Conservation (phyloP, 2,797 vertebrate genomes). For the Echiichthys vipera region DNA sequence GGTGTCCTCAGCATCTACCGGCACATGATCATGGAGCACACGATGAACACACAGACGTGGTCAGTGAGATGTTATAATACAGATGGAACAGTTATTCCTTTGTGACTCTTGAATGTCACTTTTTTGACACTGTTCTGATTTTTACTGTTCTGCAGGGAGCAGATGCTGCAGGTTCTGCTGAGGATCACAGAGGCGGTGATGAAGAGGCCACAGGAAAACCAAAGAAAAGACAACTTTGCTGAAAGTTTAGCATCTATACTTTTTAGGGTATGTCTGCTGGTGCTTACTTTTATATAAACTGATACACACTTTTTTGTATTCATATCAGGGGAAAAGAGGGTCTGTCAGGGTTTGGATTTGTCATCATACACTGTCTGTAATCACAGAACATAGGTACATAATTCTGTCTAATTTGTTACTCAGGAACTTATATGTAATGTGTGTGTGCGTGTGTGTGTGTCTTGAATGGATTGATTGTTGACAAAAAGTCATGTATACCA, state of each 20-base stretch:
- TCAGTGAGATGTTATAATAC: slow-evolving; percentile 71
- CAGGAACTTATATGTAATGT: neutral
- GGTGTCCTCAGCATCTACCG: slow-evolving; percentile 95
- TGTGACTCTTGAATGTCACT: neutral
- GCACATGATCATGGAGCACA: slow-evolving; percentile 97
- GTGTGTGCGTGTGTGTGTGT: neutral
- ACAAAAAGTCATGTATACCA: slow-evolving; percentile 26
- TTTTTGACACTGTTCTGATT: neutral
- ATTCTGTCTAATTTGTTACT: neutral
- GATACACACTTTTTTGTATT: neutral
- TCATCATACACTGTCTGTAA: neutral
- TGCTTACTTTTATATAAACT: neutral
- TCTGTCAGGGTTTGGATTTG: neutral
- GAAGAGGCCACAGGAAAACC: slow-evolving; percentile 94
- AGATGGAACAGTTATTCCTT: neutral
- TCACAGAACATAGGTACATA: too few species aligned
- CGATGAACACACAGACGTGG: slow-evolving; percentile 96
- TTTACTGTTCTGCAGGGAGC: slow-evolving; percentile 88
- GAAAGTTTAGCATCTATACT: slow-evolving; percentile 94
- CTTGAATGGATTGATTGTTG: neutral
- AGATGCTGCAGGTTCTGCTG: slow-evolving; percentile 96
- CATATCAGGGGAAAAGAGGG: neutral
- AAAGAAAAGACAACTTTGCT: slow-evolving; percentile 91
- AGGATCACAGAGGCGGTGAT: slow-evolving; percentile 97
- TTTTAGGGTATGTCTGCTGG: slow-evolving; percentile 89